Conservation (phyloP, 2,797 vertebrate genomes). For the Sibirionetta formosa region DNA sequence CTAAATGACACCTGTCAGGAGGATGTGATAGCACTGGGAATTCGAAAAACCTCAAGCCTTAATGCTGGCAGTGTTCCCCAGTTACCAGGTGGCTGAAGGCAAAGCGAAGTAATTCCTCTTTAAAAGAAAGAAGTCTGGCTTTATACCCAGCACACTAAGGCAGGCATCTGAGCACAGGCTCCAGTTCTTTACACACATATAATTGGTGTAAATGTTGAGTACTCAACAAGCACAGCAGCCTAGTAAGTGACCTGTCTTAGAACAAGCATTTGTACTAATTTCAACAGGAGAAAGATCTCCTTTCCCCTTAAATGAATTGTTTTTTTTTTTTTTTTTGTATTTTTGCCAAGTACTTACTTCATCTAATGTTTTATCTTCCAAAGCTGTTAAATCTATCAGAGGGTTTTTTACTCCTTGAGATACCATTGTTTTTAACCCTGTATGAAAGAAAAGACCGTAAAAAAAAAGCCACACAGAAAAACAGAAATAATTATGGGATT, state of each 20-base stretch:
- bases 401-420: constrained; percentile 98
- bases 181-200: background rate
- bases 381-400: constrained; percentile 92
- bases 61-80: background rate
- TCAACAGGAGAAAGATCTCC: background rate
- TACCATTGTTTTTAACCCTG: constrained; percentile 96
- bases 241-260: background rate
- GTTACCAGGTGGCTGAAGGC: background rate
- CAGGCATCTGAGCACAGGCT: background rate
- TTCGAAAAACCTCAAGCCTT: background rate
- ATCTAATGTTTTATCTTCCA: constrained; percentile 96
- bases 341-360: constrained; percentile 85
- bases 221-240: background rate
- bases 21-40: background rate
- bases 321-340: no score
- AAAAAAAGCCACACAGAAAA: no score
- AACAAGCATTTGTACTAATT: background rate
- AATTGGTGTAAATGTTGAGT: background rate
- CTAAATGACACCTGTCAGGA: background rate
- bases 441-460: background rate
- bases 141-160: background rate
- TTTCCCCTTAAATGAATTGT: background rate
- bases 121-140: background rate
- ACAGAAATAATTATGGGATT: background rate
- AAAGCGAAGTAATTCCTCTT: background rate